phyloP scores from a whole-genome alignment of 2,797 vertebrate species.

The Pachyuromys duprasi region DNA sequence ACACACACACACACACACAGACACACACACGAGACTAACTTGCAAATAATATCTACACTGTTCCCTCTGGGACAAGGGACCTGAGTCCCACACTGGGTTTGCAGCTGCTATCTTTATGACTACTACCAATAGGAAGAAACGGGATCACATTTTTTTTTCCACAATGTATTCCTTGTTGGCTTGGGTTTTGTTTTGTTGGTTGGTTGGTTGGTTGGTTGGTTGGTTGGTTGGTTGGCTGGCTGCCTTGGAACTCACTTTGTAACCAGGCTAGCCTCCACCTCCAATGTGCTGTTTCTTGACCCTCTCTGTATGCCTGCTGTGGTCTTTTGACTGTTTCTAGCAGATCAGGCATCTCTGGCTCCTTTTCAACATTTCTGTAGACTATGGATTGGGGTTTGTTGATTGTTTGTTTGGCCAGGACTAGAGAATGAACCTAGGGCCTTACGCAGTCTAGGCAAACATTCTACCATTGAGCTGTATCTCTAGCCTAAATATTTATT shows the following conservation, averaged over 20 bases:
- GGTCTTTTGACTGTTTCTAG: not conserved
- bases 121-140: not conserved
- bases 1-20: not conserved
- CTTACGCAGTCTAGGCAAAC: not conserved
- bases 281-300: not conserved
- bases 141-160: not conserved
- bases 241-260: not conserved
- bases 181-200: not conserved
- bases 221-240: too few relatives aligned
- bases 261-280: not conserved
- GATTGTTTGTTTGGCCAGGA: not conserved
- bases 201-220: not conserved
- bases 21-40: not conserved
- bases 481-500: not conserved
- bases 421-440: not conserved
- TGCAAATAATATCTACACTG: not conserved
- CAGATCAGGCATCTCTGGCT: not conserved
- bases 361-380: constrained; percentile 9
- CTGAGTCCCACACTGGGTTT: not conserved
- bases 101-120: not conserved
- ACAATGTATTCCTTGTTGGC: not conserved
- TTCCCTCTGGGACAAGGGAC: not conserved
- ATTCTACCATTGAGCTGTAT: not conserved
- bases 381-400: not conserved
- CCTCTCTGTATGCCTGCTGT: not conserved